These are phyloP conservation scores for Hydrozoanthus gracilis DNA, from an alignment of 92 coral and sea anemone species.

Conservation along the genomic window DNA sequence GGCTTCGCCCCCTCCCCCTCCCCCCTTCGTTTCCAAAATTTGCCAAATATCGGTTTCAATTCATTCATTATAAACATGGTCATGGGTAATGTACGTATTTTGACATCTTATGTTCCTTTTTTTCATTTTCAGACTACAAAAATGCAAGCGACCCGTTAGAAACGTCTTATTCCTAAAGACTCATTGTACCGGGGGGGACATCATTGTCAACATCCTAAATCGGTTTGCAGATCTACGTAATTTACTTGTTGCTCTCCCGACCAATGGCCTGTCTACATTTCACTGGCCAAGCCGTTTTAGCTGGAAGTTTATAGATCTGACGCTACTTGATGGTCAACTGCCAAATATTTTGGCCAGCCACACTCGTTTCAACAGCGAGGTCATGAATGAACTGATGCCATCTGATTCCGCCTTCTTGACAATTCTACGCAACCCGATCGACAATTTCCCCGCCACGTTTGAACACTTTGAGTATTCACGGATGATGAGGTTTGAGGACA, in stretches of 20 bases:
- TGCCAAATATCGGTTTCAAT: background rate
- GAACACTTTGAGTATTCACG: conserved; percentile 70
- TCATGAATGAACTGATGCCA: conserved; percentile 90
- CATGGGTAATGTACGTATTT: too few relatives aligned
- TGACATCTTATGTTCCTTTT: background rate
- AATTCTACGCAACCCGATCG: conserved; percentile 78
- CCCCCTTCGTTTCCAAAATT: too few relatives aligned
- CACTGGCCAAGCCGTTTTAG: conserved; percentile 96
- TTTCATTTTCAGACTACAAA: conserved; percentile 59
- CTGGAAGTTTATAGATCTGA: conserved; percentile 91
- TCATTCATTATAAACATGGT: background rate
- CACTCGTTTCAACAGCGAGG: conserved; percentile 86
- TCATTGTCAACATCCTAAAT: conserved; percentile 84
- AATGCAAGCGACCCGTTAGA: conserved; percentile 65
- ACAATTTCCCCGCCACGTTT: conserved; percentile 79
- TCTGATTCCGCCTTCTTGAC: conserved; percentile 80
- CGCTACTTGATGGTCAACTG: conserved; percentile 80
- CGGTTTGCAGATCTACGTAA: conserved; percentile 92
- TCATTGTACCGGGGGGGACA: conserved; percentile 95
- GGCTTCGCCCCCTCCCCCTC: too few relatives aligned
- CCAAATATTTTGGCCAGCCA: conserved; percentile 92
- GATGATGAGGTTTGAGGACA: conserved; percentile 68
- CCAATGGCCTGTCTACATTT: conserved; percentile 90
- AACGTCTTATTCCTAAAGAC: conserved; percentile 92
- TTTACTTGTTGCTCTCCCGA: conserved; percentile 89